These are phyloP conservation scores for Flexamia atlantica DNA, from an alignment of 2,888 invertebrate species.

Conservation along the genomic window DNA sequence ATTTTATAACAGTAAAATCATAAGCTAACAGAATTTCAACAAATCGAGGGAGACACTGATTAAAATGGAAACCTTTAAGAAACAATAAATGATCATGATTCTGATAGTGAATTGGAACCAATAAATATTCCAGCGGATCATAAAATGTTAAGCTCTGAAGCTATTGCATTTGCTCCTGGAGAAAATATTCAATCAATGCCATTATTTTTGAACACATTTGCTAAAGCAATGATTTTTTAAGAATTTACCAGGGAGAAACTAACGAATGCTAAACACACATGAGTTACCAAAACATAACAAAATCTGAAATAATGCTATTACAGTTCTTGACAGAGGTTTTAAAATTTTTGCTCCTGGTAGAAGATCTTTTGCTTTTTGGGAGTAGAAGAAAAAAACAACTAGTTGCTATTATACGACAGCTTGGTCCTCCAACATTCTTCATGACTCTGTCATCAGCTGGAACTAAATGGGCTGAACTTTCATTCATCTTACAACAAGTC, in stretches of 20 bases:
- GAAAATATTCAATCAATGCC: constrained; percentile 59
- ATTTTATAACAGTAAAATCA: neutral
- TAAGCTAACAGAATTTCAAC: neutral
- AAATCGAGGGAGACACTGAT: neutral
- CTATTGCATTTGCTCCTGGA: constrained; percentile 61
- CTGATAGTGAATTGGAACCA: constrained; percentile 48
- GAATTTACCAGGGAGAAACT: constrained; percentile 58
- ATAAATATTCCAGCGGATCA: constrained; percentile 34
- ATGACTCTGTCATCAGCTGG: constrained; percentile 67
- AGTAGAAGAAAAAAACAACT: constrained; percentile 68
- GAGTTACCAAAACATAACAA: constrained; percentile 51
- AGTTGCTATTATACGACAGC: constrained; percentile 68
- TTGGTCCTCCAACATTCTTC: constrained; percentile 68
- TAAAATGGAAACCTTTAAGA: constrained; percentile 9
- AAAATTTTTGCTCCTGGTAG: constrained; percentile 49
- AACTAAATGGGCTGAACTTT: constrained; percentile 63
- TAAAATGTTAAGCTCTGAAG: constrained; percentile 12
- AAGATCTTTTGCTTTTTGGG: constrained; percentile 68
- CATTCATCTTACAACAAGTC: constrained; percentile 62
- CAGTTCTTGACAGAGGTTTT: constrained; percentile 27
- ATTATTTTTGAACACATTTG: constrained; percentile 44
- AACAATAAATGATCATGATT: neutral
- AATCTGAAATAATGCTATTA: constrained; percentile 60
- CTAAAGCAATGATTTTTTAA: constrained; percentile 59
- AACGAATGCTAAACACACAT: constrained; percentile 41